Percentiles rank a stretch among this genome's conserved stretches.
These are phyloP conservation scores for Lasioglossum albipes DNA, from an alignment of 1,140 invertebrate species.

Conservation along the genomic window DNA sequence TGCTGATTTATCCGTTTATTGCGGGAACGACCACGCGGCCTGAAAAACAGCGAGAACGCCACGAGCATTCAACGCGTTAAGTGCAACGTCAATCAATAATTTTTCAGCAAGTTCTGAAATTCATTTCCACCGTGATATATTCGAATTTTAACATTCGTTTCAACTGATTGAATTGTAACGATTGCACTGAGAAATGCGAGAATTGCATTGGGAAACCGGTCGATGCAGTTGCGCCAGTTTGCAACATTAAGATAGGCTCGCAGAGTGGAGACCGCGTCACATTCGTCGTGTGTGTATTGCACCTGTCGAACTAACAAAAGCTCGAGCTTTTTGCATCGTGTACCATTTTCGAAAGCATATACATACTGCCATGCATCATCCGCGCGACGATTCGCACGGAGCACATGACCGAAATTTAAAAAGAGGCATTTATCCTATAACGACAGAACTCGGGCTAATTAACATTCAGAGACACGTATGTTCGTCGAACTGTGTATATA, in stretches of 20 bases:
- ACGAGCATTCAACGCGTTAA: too few species aligned
- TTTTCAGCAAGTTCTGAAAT: too few species aligned
- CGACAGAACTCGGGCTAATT: background rate
- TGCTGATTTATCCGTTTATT: too few species aligned
- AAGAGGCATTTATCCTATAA: background rate
- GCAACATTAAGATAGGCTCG: constrained; percentile 9
- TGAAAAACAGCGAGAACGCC: too few species aligned
- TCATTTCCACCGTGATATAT: too few species aligned
- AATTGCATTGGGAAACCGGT: background rate
- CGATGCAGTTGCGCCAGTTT: constrained; percentile 27
- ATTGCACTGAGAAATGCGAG: background rate
- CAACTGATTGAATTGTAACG: too few species aligned
- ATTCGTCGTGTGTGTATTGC: constrained; percentile 57
- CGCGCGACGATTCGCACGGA: background rate
- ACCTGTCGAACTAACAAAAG: constrained; percentile 61
- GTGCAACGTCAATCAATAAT: too few species aligned
- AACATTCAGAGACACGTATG: background rate
- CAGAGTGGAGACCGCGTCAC: constrained; percentile 17
- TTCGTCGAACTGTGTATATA: constrained; percentile 2
- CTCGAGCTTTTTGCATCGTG: constrained; percentile 59
- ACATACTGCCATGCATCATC: constrained; percentile 21
- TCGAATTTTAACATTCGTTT: too few species aligned
- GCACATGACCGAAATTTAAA: background rate
- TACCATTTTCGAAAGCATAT: constrained; percentile 34
- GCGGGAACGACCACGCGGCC: too few species aligned